Evolutionary conservation across 1,140 invertebrate genomes (phyloP), one percentile per base, ranked within the genome.

Genomic region (Ceratitis capitata): DNA sequence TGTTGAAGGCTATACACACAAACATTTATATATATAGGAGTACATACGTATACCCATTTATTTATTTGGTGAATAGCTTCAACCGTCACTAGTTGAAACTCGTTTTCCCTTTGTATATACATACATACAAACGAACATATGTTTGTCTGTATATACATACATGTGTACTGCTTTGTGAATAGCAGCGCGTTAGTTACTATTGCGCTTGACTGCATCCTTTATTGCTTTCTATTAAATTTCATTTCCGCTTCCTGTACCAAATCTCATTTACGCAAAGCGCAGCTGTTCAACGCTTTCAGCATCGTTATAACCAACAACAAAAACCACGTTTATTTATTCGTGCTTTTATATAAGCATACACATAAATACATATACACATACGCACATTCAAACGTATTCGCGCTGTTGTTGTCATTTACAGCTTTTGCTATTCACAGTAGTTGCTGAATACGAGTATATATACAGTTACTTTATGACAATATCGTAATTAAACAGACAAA

Each of bases 181-280:
- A n/a, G n/a, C n/a, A n/a, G 26, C n/a, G 56, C 29, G 10, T 29
- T 5, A 61, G n/a, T 61, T 9, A 61, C 5, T 26, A 78, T 45
- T 78, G 39, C 32, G 69, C 69, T 78, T 78, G 39, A 47, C 19
- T 23, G 69, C 39, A 78, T 78, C 69, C 69, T 78, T 78, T 78
- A 78, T 78, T 78, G 69, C 69, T 78, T 78, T 78, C 69, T 78
- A 78, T 78, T 78, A 78, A 78, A 78, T 78, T 45, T 78, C 69
- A 78, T 78, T 78, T 78, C 69, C 69, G 16, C 69, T 42, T 78
- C 39, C 39, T 78, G 39, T 26, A 47, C 39, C 39, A 78, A 78
- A 78, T 78, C 39, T 78, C 69, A 78, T 78, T 78, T 78, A 45
- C 69, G 39, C n/a, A 10, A 45, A 61, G n/a, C 6, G 29, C 69